Percentiles rank a stretch among this genome's conserved stretches.
phyloP scores from a whole-genome alignment of 2,113 vertebrate genomes.

The Tretioscincus oriximinensis region DNA sequence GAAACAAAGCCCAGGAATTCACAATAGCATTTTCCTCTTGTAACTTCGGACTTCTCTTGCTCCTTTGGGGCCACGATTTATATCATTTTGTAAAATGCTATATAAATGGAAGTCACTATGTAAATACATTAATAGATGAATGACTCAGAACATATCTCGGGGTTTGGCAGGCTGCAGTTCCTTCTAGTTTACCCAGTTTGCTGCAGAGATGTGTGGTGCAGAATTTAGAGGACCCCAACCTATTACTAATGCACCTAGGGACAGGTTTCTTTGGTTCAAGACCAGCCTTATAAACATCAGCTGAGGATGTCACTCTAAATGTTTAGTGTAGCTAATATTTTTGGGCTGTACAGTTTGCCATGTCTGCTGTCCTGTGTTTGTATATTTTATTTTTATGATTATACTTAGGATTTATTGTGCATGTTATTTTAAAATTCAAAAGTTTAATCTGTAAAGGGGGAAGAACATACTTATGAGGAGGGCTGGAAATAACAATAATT shows the following conservation, averaged over 20 bases:
- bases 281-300: background rate
- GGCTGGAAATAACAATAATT: too few relatives aligned
- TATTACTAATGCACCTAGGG: constrained; percentile 15
- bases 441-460: too few relatives aligned
- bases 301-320: background rate
- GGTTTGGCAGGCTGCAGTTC: background rate
- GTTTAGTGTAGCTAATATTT: too few relatives aligned
- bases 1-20: too few relatives aligned
- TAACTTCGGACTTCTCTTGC: background rate
- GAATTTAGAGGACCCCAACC: constrained; percentile 12
- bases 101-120: background rate
- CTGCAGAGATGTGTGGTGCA: constrained; percentile 12
- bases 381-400: too few relatives aligned
- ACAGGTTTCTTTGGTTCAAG: background rate
- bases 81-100: background rate
- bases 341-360: too few relatives aligned
- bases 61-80: background rate
- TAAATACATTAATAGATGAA: background rate
- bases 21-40: too few relatives aligned
- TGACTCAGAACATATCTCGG: background rate
- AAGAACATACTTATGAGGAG: too few relatives aligned
- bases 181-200: constrained; percentile 1
- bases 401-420: too few relatives aligned
- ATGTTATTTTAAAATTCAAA: too few relatives aligned
- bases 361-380: too few relatives aligned